These are phyloP conservation scores for Silurus asotus DNA, from an alignment of 2,113 vertebrate genomes.

Conservation along the genomic window DNA sequence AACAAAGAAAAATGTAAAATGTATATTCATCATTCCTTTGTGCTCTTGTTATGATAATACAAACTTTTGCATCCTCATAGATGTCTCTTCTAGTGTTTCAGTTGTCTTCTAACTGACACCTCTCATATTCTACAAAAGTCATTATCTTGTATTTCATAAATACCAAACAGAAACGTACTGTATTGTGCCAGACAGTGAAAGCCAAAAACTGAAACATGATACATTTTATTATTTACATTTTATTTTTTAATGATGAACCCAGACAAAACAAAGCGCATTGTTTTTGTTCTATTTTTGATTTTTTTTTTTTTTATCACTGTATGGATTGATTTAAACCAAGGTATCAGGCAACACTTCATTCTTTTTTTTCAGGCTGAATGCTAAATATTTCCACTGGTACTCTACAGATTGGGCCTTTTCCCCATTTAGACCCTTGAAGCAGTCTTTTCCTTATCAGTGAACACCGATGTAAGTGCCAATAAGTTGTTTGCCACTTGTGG, in stretches of 20 bases:
- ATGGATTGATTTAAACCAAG: neutral
- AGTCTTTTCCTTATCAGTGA: slow-evolving; percentile 52
- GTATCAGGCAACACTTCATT: neutral
- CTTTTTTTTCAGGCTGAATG: neutral
- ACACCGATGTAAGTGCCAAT: slow-evolving; percentile 36
- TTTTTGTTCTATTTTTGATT: neutral
- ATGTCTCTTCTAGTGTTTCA: neutral
- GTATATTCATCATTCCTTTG: slow-evolving; percentile 8
- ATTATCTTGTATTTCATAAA: neutral
- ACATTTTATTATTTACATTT: neutral
- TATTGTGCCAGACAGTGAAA: neutral
- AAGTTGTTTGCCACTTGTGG: slow-evolving; percentile 50
- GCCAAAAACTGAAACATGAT: neutral
- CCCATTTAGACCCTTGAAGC: slow-evolving; percentile 20
- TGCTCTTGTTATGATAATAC: neutral
- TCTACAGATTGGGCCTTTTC: slow-evolving; percentile 46
- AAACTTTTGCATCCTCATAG: neutral
- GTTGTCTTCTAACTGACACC: neutral
- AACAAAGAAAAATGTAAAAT: slow-evolving; percentile 14
- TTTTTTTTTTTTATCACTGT: neutral
- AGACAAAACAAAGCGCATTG: neutral
- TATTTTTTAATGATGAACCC: neutral
- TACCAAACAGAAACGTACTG: neutral
- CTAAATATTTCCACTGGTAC: neutral
- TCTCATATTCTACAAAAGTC: neutral